Percentiles rank a stretch among this genome's conserved stretches.
phyloP scores from a whole-genome alignment of 2,888 invertebrate genomes.

The Carterocephalus palaemon region DNA sequence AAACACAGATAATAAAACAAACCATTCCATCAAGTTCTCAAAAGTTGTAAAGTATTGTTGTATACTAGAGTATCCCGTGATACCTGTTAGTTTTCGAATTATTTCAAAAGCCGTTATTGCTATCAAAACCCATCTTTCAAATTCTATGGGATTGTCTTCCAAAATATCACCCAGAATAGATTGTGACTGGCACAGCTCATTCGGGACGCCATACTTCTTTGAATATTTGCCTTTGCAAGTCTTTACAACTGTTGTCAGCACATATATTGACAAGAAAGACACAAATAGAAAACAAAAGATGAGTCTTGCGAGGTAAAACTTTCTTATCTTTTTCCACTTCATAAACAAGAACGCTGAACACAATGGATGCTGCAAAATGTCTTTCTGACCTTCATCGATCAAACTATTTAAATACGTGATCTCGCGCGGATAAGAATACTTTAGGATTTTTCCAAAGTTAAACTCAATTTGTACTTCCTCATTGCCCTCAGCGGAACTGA shows the following conservation, averaged over 20 bases:
- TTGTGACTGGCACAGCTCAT: conserved; percentile 85
- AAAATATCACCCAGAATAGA: conserved; percentile 85
- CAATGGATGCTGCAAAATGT: conserved; percentile 90
- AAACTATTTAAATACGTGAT: conserved; percentile 92
- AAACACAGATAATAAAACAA: conserved; percentile 89
- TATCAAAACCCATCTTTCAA: conserved; percentile 88
- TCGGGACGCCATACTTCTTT: conserved; percentile 76
- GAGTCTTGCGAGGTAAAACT: conserved; percentile 89
- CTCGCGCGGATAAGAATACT: conserved; percentile 90
- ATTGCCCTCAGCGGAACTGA: conserved; percentile 86
- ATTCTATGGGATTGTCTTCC: conserved; percentile 86
- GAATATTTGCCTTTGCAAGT: conserved; percentile 78
- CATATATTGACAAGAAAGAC: conserved; percentile 87
- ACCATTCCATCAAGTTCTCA: conserved; percentile 93
- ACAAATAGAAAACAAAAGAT: conserved; percentile 90
- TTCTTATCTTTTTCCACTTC: conserved; percentile 93
- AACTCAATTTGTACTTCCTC: conserved; percentile 89
- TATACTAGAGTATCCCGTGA: conserved; percentile 88
- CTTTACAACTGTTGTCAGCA: conserved; percentile 87
- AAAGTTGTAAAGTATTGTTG: conserved; percentile 89
- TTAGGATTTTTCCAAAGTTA: conserved; percentile 88
- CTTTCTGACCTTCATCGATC: conserved; percentile 93
- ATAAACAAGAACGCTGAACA: conserved; percentile 92
- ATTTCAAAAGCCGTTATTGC: conserved; percentile 88
- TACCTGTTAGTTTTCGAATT: conserved; percentile 86